phyloP scores from a whole-genome alignment of 1,140 invertebrate species.

The Panagrolaimus sp. region DNA sequence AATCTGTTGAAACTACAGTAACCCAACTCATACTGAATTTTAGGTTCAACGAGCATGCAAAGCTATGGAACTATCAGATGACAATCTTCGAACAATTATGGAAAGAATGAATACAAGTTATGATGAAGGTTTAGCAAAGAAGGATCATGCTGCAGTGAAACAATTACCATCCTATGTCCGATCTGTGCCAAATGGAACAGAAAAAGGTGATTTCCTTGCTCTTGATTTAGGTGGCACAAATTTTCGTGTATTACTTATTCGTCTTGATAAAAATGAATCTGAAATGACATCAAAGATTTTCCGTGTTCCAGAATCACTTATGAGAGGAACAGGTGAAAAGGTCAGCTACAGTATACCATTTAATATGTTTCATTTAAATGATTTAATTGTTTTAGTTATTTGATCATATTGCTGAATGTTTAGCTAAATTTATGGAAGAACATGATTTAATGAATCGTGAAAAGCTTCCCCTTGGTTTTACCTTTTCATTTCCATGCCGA shows the following conservation, averaged over 20 bases:
- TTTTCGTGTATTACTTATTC: constrained; percentile 88
- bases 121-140: constrained; percentile 39
- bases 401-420: constrained; percentile 94
- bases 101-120: constrained; percentile 40
- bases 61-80: constrained; percentile 38
- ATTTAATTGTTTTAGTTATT: constrained; percentile 77
- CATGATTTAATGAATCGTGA: constrained; percentile 68
- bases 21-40: constrained; percentile 19
- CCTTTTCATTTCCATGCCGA: constrained; percentile 91
- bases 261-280: constrained; percentile 69
- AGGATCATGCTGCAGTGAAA: constrained; percentile 51
- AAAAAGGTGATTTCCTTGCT: constrained; percentile 89
- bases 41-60: constrained; percentile 48
- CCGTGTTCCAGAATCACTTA: constrained; percentile 83
- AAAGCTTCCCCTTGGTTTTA: constrained; percentile 86
- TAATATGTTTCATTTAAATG: too few species aligned
- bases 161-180: constrained; percentile 87
- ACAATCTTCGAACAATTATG: constrained; percentile 37
- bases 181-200: constrained; percentile 89
- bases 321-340: constrained; percentile 74
- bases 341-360: neutral
- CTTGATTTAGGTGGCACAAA: constrained; percentile 97
- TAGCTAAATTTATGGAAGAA: constrained; percentile 80
- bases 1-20: too few species aligned
- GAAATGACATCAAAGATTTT: constrained; percentile 93